phyloP scores from a whole-genome alignment of 2,797 vertebrate species.

The Enteromius thamalakanensis region DNA sequence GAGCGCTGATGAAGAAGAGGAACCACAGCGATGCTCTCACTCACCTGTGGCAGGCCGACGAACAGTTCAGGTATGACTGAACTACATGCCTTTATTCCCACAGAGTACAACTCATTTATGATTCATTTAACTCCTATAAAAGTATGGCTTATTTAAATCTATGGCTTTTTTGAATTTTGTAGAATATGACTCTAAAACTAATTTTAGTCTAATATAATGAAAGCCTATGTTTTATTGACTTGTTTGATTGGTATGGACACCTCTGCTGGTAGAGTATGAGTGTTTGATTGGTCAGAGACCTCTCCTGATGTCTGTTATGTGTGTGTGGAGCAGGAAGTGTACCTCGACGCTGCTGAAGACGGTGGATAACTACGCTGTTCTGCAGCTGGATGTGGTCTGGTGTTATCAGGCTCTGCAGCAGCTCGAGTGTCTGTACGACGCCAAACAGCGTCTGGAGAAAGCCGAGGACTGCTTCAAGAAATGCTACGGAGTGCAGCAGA shows the following conservation, averaged over 20 bases:
- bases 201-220: too few relatives aligned
- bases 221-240: not conserved
- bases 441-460: conserved; percentile 79
- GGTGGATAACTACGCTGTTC: conserved; percentile 92
- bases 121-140: not conserved
- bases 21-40: conserved; percentile 86
- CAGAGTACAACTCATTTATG: not conserved
- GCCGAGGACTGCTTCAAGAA: conserved; percentile 87
- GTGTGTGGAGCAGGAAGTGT: conserved; percentile 78
- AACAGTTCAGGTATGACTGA: conserved; percentile 85
- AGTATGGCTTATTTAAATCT: not conserved
- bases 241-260: not conserved
- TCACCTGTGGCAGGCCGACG: conserved; percentile 90
- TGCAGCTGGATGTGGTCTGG: conserved; percentile 97
- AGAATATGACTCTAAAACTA: too few relatives aligned
- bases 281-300: not conserved
- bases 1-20: conserved; percentile 92
- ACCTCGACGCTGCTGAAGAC: conserved; percentile 80
- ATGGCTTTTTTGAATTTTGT: not conserved
- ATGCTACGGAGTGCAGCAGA: conserved; percentile 88
- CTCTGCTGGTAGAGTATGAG: not conserved
- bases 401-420: conserved; percentile 88
- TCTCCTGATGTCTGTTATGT: not conserved
- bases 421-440: conserved; percentile 86
- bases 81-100: too few relatives aligned